Conservation (phyloP, 2,888 invertebrate species). For the Polydrusus cervinus region DNA sequence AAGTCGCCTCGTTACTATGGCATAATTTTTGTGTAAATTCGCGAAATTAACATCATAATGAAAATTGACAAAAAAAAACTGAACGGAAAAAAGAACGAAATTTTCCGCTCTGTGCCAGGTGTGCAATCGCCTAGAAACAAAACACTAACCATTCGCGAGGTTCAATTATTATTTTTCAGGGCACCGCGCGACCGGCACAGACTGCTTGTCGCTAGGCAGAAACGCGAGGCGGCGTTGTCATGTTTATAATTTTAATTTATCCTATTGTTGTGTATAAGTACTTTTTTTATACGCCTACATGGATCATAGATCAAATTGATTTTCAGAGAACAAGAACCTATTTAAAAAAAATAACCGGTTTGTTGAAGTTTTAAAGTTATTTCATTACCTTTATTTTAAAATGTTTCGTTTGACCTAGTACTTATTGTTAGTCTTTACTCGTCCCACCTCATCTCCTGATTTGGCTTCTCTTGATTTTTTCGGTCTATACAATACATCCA, state of each 20-base stretch:
- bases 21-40: slow-evolving; percentile 13
- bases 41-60: slow-evolving; percentile 14
- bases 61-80: slow-evolving; percentile 15
- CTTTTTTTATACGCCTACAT: neutral
- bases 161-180: slow-evolving; percentile 53
- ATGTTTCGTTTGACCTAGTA: too few relatives aligned
- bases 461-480: neutral
- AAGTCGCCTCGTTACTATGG: neutral
- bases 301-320: too few relatives aligned
- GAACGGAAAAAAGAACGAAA: slow-evolving; percentile 28
- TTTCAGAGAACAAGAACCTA: too few relatives aligned
- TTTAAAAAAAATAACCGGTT: neutral
- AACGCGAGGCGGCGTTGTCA: slow-evolving; percentile 49
- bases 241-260: neutral
- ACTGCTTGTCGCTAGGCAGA: slow-evolving; percentile 63
- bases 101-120: slow-evolving; percentile 44
- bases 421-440: neutral
- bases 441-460: neutral
- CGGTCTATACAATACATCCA: too few relatives aligned
- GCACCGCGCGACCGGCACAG: slow-evolving; percentile 53
- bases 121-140: slow-evolving; percentile 47
- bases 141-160: slow-evolving; percentile 34
- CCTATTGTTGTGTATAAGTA: neutral
- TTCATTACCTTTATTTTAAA: too few relatives aligned
- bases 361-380: too few relatives aligned